A percentile compares a stretch with the other conserved stretches of the same genome.
phyloP scores from a whole-genome alignment of 53 echinoderm and acorn worm genomes.

The Astropecten irregularis region DNA sequence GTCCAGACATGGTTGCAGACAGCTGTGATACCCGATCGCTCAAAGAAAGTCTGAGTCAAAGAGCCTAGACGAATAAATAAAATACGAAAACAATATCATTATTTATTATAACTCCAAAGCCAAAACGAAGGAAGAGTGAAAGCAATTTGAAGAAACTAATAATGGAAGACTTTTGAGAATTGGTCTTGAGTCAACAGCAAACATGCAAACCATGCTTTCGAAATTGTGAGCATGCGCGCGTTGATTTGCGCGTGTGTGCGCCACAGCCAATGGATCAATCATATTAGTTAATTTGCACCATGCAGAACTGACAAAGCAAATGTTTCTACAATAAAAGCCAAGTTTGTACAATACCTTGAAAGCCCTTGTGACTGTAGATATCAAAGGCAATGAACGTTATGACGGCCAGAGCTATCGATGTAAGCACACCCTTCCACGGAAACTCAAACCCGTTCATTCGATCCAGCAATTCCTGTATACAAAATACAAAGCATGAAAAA shows the following conservation, averaged over 20 bases:
- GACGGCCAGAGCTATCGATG: conserved; percentile 57
- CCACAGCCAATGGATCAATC: not conserved
- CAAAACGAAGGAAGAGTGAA: too few relatives aligned
- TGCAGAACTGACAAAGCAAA: too few relatives aligned
- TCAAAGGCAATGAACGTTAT: conserved; percentile 68
- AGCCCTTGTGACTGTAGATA: conserved; percentile 71
- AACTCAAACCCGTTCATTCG: conserved; percentile 84
- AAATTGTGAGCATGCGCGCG: too few relatives aligned
- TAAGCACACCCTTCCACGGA: conserved; percentile 75
- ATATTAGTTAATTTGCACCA: not conserved
- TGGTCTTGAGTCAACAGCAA: too few relatives aligned
- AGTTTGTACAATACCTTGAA: conserved; percentile 59
- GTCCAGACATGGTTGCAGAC: conserved; percentile 76
- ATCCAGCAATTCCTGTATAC: conserved; percentile 76
- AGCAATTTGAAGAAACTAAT: too few relatives aligned
- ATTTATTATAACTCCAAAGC: too few relatives aligned
- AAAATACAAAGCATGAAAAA: too few relatives aligned
- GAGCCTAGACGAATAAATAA: conserved; percentile 43
- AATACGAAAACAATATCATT: not conserved
- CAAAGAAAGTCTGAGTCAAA: conserved; percentile 59
- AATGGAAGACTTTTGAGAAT: too few relatives aligned
- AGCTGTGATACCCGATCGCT: conserved; percentile 68
- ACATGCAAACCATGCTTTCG: too few relatives aligned
- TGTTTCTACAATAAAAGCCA: too few relatives aligned
- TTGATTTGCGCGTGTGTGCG: too few relatives aligned